phyloP scores from a whole-genome alignment of 1,140 invertebrate species.

The Caligus rogercresseyi region DNA sequence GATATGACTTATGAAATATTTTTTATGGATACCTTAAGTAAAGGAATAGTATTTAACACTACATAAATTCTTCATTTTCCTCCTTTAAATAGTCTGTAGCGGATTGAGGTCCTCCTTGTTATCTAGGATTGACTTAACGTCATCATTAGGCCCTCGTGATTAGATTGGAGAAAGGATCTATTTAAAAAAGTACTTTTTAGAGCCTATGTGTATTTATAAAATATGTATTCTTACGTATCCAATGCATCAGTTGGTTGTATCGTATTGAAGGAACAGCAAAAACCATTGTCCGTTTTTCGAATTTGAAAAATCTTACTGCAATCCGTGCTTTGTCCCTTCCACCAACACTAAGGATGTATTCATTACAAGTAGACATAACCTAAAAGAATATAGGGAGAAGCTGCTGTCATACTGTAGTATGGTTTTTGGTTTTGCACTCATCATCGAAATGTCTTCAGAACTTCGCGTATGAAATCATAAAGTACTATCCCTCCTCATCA shows the following conservation, averaged over 20 bases:
- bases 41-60: too few relatives aligned
- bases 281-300: constrained; percentile 34
- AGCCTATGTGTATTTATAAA: constrained; percentile 14
- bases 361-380: constrained; percentile 24
- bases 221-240: background rate
- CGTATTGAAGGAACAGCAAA: constrained; percentile 29
- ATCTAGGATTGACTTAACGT: background rate
- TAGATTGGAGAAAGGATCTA: background rate
- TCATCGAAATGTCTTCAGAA: too few relatives aligned
- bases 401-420: too few relatives aligned
- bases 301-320: constrained; percentile 41
- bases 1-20: too few relatives aligned
- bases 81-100: too few relatives aligned
- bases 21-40: background rate
- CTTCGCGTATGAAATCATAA: too few relatives aligned
- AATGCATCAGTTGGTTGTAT: constrained; percentile 8
- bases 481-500: too few relatives aligned
- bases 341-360: constrained; percentile 34
- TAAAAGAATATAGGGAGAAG: too few relatives aligned
- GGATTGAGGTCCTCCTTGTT: too few relatives aligned
- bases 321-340: constrained; percentile 39
- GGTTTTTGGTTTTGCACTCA: too few relatives aligned
- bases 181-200: background rate
- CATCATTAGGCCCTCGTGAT: constrained; percentile 10
- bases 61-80: too few relatives aligned